A percentile compares a stretch with the other conserved stretches of the same genome.
phyloP scores from a whole-genome alignment of 1,140 invertebrate species.

The Meloidogyne hapla region DNA sequence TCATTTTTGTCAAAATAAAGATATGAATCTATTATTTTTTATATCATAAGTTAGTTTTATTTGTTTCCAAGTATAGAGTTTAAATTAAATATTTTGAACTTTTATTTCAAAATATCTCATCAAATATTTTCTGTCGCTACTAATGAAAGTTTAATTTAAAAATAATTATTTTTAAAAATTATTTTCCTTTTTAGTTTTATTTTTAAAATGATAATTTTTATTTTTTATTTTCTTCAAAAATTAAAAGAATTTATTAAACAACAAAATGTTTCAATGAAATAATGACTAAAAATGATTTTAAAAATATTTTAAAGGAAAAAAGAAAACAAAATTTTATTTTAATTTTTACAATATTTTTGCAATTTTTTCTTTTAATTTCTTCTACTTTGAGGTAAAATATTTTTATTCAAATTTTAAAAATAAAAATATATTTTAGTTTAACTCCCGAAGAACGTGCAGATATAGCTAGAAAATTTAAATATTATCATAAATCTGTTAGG shows the following conservation, averaged over 20 bases:
- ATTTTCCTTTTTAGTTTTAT: neutral
- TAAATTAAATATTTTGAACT: too few relatives aligned
- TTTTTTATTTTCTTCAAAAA: slow-evolving; percentile 2
- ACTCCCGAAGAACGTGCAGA: slow-evolving; percentile 48
- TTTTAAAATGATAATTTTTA: neutral
- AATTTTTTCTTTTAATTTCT: neutral
- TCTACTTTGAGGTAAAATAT: neutral
- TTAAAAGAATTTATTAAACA: neutral
- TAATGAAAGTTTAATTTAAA: neutral
- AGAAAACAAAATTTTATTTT: neutral
- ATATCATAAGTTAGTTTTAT: neutral
- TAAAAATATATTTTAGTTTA: slow-evolving; percentile 28
- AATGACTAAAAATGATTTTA: neutral
- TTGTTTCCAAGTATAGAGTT: neutral
- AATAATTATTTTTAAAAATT: neutral
- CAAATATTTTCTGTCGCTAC: too few relatives aligned
- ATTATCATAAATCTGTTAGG: slow-evolving; percentile 47
- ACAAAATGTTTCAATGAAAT: neutral
- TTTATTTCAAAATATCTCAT: too few relatives aligned
- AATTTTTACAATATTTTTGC: neutral
- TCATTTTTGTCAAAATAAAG: slow-evolving; percentile 14
- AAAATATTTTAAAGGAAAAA: neutral
- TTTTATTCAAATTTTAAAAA: neutral
- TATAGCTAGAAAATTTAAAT: slow-evolving; percentile 53
- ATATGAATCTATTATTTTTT: slow-evolving; percentile 7